These are phyloP conservation scores for Gadus chalcogrammus DNA, from an alignment of 2,113 vertebrate genomes.

Conservation along the genomic window DNA sequence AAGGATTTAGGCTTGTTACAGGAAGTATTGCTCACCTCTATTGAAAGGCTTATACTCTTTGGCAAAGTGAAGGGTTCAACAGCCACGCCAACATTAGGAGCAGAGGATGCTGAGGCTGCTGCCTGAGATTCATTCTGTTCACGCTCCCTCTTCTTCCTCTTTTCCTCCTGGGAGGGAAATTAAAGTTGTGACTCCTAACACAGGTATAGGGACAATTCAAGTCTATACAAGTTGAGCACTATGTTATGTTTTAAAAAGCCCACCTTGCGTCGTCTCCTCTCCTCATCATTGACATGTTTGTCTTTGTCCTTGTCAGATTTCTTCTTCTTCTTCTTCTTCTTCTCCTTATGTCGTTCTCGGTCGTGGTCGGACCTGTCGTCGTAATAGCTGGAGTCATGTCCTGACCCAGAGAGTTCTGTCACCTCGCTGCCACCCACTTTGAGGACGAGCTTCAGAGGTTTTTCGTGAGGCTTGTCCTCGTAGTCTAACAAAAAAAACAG, in stretches of 20 bases:
- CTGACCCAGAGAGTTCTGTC: constrained; percentile 92
- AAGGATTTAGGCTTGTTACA: background rate
- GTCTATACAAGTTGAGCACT: no score
- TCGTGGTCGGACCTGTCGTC: constrained; percentile 95
- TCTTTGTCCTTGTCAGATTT: constrained; percentile 95
- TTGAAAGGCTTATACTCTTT: constrained; percentile 52
- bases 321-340: constrained; percentile 98
- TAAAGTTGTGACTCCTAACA: no score
- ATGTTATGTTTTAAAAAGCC: constrained; percentile 11
- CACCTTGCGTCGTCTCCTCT: constrained; percentile 89
- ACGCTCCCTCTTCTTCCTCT: constrained; percentile 91
- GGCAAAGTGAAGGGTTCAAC: constrained; percentile 70
- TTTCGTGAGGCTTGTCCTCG: constrained; percentile 87
- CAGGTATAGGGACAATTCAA: no score
- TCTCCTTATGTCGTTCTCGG: constrained; percentile 90
- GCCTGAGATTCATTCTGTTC: constrained; percentile 86
- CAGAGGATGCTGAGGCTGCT: constrained; percentile 28
- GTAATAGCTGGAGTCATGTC: constrained; percentile 95
- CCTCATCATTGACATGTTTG: constrained; percentile 89
- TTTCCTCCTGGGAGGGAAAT: constrained; percentile 81
- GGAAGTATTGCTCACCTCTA: constrained; percentile 59
- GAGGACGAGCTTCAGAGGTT: constrained; percentile 92
- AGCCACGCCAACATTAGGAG: constrained; percentile 53
- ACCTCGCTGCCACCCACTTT: constrained; percentile 97
- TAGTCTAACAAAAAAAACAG: constrained; percentile 72